A percentile compares a stretch with the other conserved stretches of the same genome.
phyloP scores from a whole-genome alignment of 2,113 vertebrate species.

The Ceratotherium simum region DNA sequence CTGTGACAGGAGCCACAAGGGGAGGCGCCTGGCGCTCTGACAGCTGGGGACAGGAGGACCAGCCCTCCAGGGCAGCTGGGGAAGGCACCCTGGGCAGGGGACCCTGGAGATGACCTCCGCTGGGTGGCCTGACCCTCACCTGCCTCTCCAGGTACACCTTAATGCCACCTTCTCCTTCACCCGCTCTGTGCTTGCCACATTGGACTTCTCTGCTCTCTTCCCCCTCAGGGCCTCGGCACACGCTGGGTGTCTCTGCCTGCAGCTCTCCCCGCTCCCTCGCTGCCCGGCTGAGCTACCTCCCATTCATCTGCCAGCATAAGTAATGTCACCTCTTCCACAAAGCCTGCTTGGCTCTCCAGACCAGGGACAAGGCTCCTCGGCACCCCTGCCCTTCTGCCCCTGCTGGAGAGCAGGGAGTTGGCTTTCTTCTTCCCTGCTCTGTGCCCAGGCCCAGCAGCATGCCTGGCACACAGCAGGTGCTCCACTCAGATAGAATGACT shows the following conservation, averaged over 20 bases:
- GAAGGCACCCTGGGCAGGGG: background rate
- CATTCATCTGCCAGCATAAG: background rate
- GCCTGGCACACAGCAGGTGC: accelerated
- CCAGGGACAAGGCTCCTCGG: accelerated
- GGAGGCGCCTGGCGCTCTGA: background rate
- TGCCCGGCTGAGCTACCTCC: background rate
- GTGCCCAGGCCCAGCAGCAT: background rate
- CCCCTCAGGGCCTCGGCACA: background rate
- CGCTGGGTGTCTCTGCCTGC: background rate
- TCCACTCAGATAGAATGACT: background rate
- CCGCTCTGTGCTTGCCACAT: background rate
- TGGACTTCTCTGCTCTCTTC: background rate
- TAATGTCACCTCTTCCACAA: background rate
- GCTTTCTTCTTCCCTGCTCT: accelerated
- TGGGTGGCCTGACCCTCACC: background rate
- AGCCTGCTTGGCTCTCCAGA: background rate
- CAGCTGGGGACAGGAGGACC: background rate
- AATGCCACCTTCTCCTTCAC: background rate
- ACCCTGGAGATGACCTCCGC: background rate
- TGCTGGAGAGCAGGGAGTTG: background rate
- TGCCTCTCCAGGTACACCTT: background rate
- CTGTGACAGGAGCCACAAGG: background rate
- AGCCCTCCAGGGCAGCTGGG: background rate
- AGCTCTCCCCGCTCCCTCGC: background rate
- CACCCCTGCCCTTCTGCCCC: background rate